Conservation (phyloP, 2,888 invertebrate species). For the Nemapogon koenigi region DNA sequence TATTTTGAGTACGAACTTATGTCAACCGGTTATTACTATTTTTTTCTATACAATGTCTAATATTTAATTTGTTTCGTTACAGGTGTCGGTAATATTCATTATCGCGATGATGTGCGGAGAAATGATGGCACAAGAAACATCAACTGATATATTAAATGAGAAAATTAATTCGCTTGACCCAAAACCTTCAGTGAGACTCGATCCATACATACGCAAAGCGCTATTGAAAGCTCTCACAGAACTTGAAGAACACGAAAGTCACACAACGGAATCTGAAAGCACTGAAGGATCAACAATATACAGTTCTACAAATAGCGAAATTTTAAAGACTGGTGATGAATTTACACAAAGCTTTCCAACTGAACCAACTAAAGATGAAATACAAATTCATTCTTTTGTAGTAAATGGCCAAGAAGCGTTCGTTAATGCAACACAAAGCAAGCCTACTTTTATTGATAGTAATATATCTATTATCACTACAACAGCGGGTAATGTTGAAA, state of each 20-base stretch:
- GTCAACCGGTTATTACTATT: too few relatives aligned
- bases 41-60: background rate
- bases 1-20: too few relatives aligned
- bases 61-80: slow-evolving; percentile 26
- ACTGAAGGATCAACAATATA: slow-evolving; percentile 26
- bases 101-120: slow-evolving; percentile 29
- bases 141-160: slow-evolving; percentile 34
- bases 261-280: slow-evolving; percentile 49
- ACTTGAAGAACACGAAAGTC: slow-evolving; percentile 67
- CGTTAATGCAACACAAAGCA: slow-evolving; percentile 29
- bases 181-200: slow-evolving; percentile 68
- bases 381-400: slow-evolving; percentile 66
- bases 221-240: slow-evolving; percentile 78
- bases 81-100: slow-evolving; percentile 36
- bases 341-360: slow-evolving; percentile 29
- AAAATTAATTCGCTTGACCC: slow-evolving; percentile 47
- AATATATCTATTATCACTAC: slow-evolving; percentile 50
- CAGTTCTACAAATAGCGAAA: slow-evolving; percentile 34
- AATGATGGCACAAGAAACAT: slow-evolving; percentile 33
- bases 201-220: slow-evolving; percentile 77
- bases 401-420: slow-evolving; percentile 55
- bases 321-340: slow-evolving; percentile 37
- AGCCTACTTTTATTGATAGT: slow-evolving; percentile 38
- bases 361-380: slow-evolving; percentile 29
- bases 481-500: slow-evolving; percentile 55